Base-by-base conservation (phyloP, 2,888 invertebrate species). In the Serrognathus titanus region DNA sequence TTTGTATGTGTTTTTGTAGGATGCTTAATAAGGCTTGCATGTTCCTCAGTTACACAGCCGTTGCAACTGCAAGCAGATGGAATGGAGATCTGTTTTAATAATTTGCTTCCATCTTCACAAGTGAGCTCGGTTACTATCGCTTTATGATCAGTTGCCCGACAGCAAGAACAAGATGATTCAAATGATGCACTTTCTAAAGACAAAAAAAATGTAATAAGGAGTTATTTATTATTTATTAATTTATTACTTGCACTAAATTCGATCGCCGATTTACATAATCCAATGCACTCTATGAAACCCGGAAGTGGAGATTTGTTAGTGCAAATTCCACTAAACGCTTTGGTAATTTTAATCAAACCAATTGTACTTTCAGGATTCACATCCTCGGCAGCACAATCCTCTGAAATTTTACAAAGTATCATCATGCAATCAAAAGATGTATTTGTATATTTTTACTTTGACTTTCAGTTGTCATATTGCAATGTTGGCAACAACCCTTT, bases 221-320 rank as follows among this genome's bases (percentile, higher is more conserved):
- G 13, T 31, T 10, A 45, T 31, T n/a, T 48, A 35, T 16, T 2
- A 16, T 16, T 16, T 16, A 41, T 40, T 54, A 54, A 78, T 81
- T 40, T 53, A 81, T 81, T 70, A 88, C 89, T 76, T 66, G 79
- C 75, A 68, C 88, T 87, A 63, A 84, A 90, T n/a, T 81, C 74
- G 0, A 89, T 86, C 12, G 85, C 84, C 0, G 91, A 90, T 61
- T 82, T 78, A 67, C 92, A 92, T 10, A 78, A 71, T 1, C 92
- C 92, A 48, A 81, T 79, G 66, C 92, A 92, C 74, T 90, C 86
- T 7, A 82, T 84, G 68, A 91, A 83, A 4, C 83, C 84, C 3
- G 66, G 62, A 12, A 91, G 78, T 0, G 84, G 79, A 52, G 80
- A 69, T 20, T 76, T 72, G 76, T 92, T 92, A 59, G 78, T 75